These are phyloP conservation scores for Stegodyphus dumicola DNA, from an alignment of 1,140 invertebrate species.

Conservation along the genomic window DNA sequence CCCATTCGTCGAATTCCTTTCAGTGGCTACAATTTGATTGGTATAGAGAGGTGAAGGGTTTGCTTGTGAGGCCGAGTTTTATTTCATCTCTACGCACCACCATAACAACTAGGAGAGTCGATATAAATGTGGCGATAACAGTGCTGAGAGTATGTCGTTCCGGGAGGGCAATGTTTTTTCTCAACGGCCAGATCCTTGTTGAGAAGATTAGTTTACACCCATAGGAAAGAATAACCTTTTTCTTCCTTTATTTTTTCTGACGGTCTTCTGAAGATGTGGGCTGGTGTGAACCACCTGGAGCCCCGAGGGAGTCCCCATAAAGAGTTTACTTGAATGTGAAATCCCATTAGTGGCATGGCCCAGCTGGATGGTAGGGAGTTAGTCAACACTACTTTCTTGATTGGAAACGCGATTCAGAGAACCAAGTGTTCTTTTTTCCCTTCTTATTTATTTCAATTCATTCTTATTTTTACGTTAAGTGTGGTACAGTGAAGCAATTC, in stretches of 20 bases:
- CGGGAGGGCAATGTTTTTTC: background rate
- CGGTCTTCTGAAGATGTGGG: background rate
- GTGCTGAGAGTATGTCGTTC: constrained; percentile 20
- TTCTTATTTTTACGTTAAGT: no score
- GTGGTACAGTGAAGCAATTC: no score
- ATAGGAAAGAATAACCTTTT: background rate
- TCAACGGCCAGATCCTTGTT: background rate
- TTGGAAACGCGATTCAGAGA: constrained; percentile 3
- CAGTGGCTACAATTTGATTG: constrained; percentile 47
- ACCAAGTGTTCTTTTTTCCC: no score
- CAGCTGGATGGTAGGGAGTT: constrained; percentile 9
- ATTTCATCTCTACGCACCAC: constrained; percentile 9
- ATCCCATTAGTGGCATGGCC: constrained; percentile 12
- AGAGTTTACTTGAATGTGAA: constrained; percentile 12
- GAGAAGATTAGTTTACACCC: constrained; percentile 26
- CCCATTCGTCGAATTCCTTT: constrained; percentile 19
- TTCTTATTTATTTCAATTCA: no score
- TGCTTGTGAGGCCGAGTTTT: constrained; percentile 2
- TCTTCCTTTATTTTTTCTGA: background rate
- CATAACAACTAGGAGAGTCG: constrained; percentile 22
- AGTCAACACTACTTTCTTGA: constrained; percentile 40
- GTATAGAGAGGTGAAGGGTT: background rate
- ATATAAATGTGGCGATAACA: constrained; percentile 39
- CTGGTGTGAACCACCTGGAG: constrained; percentile 15
- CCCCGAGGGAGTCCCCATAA: background rate